These are phyloP conservation scores for Gorsachius goisagi DNA, from an alignment of 2,113 vertebrate genomes.

Conservation along the genomic window DNA sequence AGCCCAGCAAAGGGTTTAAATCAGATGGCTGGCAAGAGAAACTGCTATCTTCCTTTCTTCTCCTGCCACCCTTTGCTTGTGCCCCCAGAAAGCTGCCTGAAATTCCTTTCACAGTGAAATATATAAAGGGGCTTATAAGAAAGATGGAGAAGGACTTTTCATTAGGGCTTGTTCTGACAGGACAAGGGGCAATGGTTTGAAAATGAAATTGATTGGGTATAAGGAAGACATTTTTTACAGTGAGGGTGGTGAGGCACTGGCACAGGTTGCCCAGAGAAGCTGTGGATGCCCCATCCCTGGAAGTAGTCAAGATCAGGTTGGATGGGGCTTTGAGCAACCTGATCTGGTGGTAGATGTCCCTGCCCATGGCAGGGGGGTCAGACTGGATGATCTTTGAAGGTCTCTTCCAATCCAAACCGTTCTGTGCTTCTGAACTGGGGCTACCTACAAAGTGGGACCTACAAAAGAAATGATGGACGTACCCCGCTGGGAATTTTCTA, in stretches of 20 bases:
- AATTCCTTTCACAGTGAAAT: not conserved
- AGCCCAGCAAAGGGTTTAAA: not conserved
- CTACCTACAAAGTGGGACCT: not conserved
- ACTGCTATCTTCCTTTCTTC: not conserved
- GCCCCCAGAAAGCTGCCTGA: not conserved
- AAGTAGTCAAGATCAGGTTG: not conserved
- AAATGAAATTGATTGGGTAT: not conserved
- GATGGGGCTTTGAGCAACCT: not conserved
- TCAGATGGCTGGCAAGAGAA: not conserved
- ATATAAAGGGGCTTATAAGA: not conserved
- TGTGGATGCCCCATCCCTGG: not conserved
- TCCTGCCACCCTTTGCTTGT: not conserved
- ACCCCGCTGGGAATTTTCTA: not conserved
- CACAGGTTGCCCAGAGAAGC: not conserved
- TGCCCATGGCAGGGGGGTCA: not conserved
- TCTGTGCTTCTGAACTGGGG: not conserved
- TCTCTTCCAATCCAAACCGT: not conserved
- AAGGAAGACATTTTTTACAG: not conserved
- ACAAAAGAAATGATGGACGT: not conserved
- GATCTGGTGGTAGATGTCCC: not conserved
- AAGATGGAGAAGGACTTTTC: not conserved
- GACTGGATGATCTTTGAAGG: not conserved
- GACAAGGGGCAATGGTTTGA: not conserved
- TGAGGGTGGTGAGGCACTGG: not conserved
- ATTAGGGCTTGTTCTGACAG: not conserved